Evolutionary conservation across 1,140 invertebrate genomes (phyloP).

Genomic region (Calephelis virginiensis): DNA sequence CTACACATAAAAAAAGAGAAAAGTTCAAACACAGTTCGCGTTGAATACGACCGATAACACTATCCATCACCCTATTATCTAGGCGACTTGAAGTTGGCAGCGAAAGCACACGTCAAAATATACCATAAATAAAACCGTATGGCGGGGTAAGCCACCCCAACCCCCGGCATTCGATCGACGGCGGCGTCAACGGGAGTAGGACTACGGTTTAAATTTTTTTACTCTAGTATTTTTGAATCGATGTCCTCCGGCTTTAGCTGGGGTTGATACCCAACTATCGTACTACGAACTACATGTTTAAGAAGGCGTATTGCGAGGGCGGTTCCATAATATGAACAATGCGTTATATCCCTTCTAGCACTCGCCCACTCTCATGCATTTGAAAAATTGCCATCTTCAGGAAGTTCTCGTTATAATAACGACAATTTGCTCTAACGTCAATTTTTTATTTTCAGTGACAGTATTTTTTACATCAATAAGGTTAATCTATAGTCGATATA

Average conservation of each 20-base stretch:
- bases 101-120: conserved; percentile 72
- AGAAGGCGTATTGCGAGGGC: conserved; percentile 45
- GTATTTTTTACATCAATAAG: too few species aligned
- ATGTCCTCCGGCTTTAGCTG: conserved; percentile 53
- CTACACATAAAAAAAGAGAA: conserved; percentile 45
- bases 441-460: not conserved
- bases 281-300: conserved; percentile 43
- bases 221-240: conserved; percentile 46
- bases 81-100: conserved; percentile 68
- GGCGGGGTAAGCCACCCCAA: conserved; percentile 50
- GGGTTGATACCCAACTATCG: conserved; percentile 57
- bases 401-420: not conserved
- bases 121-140: conserved; percentile 72
- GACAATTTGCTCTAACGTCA: conserved; percentile 4
- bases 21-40: conserved; percentile 52
- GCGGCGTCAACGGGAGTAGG: conserved; percentile 38
- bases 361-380: conserved; percentile 36
- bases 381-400: conserved; percentile 4
- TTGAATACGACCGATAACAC: conserved; percentile 73
- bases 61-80: conserved; percentile 76
- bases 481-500: not conserved
- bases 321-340: conserved; percentile 50
- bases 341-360: conserved; percentile 56
- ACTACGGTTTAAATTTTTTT: conserved; percentile 48
- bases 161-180: conserved; percentile 49